phyloP scores from a whole-genome alignment of 1,140 invertebrate genomes.

The Galendromus occidentalis region DNA sequence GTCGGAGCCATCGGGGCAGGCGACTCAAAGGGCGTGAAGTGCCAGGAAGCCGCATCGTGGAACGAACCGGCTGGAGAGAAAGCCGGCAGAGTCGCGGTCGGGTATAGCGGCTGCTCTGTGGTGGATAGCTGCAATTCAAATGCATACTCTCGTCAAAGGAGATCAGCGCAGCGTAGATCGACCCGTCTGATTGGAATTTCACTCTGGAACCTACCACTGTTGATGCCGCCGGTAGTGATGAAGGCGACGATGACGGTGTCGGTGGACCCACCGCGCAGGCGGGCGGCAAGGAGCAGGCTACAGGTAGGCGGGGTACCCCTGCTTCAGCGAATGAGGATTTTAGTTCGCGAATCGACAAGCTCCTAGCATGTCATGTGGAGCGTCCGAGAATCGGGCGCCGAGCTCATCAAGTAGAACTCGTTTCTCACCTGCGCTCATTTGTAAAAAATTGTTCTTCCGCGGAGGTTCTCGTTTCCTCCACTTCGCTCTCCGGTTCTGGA shows the following conservation, averaged over 20 bases:
- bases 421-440: constrained; percentile 12
- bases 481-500: constrained; percentile 84
- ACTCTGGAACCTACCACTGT: too few species aligned
- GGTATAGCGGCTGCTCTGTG: background rate
- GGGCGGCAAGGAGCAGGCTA: background rate
- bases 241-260: too few species aligned
- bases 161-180: too few species aligned
- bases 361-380: too few species aligned
- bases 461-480: constrained; percentile 95
- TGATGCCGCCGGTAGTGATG: too few species aligned
- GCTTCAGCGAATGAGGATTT: too few species aligned
- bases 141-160: too few species aligned
- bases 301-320: background rate
- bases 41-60: background rate
- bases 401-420: too few species aligned
- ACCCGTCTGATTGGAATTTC: too few species aligned
- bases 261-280: background rate
- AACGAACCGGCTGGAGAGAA: background rate
- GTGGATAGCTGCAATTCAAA: background rate
- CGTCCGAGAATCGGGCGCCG: too few species aligned
- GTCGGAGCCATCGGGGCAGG: background rate
- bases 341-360: too few species aligned
- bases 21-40: background rate
- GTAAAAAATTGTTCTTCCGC: constrained; percentile 55
- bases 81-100: background rate